Evolutionary conservation across 2,113 vertebrate genomes (phyloP), one percentile per base, ranked within the genome.

Genomic region (Athene cunicularia): DNA sequence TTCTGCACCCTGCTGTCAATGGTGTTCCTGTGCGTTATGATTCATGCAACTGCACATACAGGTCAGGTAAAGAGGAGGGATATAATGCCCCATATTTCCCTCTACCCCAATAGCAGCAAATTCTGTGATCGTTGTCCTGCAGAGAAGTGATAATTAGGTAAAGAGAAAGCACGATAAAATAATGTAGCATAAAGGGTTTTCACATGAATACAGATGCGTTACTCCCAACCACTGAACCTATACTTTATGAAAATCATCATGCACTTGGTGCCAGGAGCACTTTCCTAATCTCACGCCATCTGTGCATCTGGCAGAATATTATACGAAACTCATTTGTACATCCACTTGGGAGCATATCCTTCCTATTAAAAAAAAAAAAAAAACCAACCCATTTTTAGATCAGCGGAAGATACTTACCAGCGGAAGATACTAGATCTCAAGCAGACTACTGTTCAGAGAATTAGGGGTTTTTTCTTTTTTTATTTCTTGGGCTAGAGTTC

Each of bases 271-370:
- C 63, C 71, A 95, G 82, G 71, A 94, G 72, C 63, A 71, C 63
- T 94, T 90, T 67, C 55, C 62, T 87, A 60, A 62, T 90, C 77
- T 92, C 55, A 17, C 47, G 55, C 93, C 92, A 92, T 97, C 95
- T 97, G 92, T 95, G 92, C 79, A 74, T 77, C 85, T 94, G 92
- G 90, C 90, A 96, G 85, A 71, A 41, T 77, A 52, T 77, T 70
- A 77, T 33, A 47, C 56, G 55, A 84, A 95, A 77, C 37, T 92
- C 28, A 80, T 88, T 93, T 88, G 43, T 86, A 56, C 21, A 28
- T 63, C 73, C 71, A 41, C 72, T 80, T 80, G 88, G 59, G 86
- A 94, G 23, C 24, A 23, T 47, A 62, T 62, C 47, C 50, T 96
- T 90, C 72, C 74, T 66, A 56, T 73, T 81, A 20, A 58, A 70